Evolutionary conservation across 2,113 vertebrate species (phyloP).

Genomic region (Halichoeres trimaculatus): DNA sequence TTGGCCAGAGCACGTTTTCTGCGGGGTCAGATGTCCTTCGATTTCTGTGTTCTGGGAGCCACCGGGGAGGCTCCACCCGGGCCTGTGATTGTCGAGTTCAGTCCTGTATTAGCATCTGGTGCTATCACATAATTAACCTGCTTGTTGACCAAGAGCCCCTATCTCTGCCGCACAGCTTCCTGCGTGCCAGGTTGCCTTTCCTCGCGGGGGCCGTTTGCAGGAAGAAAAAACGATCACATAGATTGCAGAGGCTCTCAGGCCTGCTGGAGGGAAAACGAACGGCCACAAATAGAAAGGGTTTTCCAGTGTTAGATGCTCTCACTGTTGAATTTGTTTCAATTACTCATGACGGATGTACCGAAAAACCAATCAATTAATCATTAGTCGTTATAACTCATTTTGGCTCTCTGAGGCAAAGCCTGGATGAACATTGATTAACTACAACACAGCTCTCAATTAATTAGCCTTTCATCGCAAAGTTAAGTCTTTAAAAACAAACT

Average conservation of each 20-base stretch:
- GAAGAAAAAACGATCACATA: constrained; percentile 49
- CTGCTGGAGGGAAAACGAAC: constrained; percentile 28
- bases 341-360: background rate
- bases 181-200: constrained; percentile 34
- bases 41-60: constrained; percentile 30
- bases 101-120: constrained; percentile 49
- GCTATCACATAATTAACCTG: constrained; percentile 75
- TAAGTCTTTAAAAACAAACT: background rate
- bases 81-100: constrained; percentile 18
- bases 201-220: constrained; percentile 28
- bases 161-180: constrained; percentile 56
- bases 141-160: constrained; percentile 69
- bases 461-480: background rate
- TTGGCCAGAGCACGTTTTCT: background rate
- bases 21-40: constrained; percentile 19
- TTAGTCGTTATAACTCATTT: background rate
- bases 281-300: background rate
- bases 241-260: constrained; percentile 4
- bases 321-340: constrained; percentile 1
- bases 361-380: constrained; percentile 14
- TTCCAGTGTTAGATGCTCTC: background rate
- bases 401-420: constrained; percentile 11
- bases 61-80: background rate
- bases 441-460: background rate
- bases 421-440: constrained; percentile 26